Percentiles rank a stretch among this genome's conserved stretches.
Conservation (phyloP, 2,888 invertebrate genomes). For the Hirtodrosophila cameraria region DNA sequence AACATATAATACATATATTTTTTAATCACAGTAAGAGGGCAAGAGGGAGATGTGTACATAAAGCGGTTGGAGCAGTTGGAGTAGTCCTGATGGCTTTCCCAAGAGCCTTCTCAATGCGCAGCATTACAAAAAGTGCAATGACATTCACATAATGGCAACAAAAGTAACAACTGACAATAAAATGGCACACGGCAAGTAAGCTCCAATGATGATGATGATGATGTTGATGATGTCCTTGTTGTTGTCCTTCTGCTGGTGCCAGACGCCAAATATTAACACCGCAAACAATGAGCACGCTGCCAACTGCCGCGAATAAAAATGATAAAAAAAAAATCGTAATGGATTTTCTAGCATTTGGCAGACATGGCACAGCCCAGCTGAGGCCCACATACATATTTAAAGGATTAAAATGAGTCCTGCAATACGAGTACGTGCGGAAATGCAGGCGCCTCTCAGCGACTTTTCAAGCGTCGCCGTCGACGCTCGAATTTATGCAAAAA, state of each 20-base stretch:
- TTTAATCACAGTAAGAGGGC: background rate
- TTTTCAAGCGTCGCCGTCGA: slow-evolving; percentile 1
- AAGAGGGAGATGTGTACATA: background rate
- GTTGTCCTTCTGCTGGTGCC: slow-evolving; percentile 54
- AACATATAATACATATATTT: background rate
- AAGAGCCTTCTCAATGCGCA: background rate
- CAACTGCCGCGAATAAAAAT: slow-evolving; percentile 41
- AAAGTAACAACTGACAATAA: slow-evolving; percentile 61
- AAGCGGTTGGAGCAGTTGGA: too few relatives aligned
- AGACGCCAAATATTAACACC: slow-evolving; percentile 76
- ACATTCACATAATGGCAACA: slow-evolving; percentile 54
- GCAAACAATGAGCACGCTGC: slow-evolving; percentile 64
- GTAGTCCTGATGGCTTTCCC: background rate
- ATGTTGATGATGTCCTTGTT: slow-evolving; percentile 49
- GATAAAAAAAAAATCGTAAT: slow-evolving; percentile 28
- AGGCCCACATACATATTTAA: slow-evolving; percentile 15
- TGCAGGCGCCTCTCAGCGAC: slow-evolving; percentile 3
- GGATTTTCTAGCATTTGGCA: slow-evolving; percentile 27
- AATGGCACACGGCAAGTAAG: slow-evolving; percentile 52
- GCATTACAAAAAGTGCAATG: slow-evolving; percentile 63
- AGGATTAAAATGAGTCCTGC: slow-evolving; percentile 16
- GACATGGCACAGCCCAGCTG: slow-evolving; percentile 4
- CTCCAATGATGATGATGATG: slow-evolving; percentile 12
- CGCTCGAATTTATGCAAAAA: background rate
- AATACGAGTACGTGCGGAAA: slow-evolving; percentile 12